A percentile compares a stretch with the other conserved stretches of the same genome.
Conservation (phyloP, 2,888 invertebrate genomes). For the Octodonta nipae region DNA sequence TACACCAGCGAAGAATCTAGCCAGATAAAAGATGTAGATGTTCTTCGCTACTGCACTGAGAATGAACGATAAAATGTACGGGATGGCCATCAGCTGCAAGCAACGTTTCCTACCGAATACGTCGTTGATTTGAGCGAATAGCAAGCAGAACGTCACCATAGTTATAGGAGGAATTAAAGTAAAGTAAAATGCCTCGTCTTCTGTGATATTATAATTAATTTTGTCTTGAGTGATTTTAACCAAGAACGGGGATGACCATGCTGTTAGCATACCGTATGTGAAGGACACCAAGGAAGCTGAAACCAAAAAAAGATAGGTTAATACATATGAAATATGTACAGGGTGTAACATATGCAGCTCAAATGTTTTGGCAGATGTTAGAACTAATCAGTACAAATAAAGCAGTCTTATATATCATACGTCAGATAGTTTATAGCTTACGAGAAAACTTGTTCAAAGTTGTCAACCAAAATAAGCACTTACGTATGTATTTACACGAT, state of each 20-base stretch:
- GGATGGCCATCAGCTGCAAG: slow-evolving; percentile 21
- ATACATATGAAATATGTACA: too few species aligned
- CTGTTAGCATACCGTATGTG: slow-evolving; percentile 16
- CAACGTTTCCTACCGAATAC: slow-evolving; percentile 24
- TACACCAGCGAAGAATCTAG: slow-evolving; percentile 22
- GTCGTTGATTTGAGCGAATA: slow-evolving; percentile 22
- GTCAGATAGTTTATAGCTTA: too few species aligned
- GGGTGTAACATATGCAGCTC: too few species aligned
- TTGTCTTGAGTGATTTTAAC: slow-evolving; percentile 23
- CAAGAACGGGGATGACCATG: slow-evolving; percentile 30
- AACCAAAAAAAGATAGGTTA: too few species aligned
- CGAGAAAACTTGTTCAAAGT: too few species aligned
- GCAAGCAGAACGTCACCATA: slow-evolving; percentile 17
- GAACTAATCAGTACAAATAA: too few species aligned
- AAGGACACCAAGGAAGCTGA: slow-evolving; percentile 16
- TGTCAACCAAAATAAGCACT: too few species aligned
- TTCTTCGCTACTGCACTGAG: slow-evolving; percentile 18
- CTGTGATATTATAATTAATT: slow-evolving; percentile 21
- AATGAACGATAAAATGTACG: slow-evolving; percentile 20
- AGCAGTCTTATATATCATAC: too few species aligned
- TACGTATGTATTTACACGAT: too few species aligned
- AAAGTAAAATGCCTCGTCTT: slow-evolving; percentile 27
- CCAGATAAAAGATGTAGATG: slow-evolving; percentile 24
- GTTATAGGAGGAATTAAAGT: slow-evolving; percentile 24
- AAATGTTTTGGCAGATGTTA: too few species aligned